These are phyloP conservation scores for Eristalinus aeneus DNA, from an alignment of 2,888 invertebrate species.

Conservation along the genomic window DNA sequence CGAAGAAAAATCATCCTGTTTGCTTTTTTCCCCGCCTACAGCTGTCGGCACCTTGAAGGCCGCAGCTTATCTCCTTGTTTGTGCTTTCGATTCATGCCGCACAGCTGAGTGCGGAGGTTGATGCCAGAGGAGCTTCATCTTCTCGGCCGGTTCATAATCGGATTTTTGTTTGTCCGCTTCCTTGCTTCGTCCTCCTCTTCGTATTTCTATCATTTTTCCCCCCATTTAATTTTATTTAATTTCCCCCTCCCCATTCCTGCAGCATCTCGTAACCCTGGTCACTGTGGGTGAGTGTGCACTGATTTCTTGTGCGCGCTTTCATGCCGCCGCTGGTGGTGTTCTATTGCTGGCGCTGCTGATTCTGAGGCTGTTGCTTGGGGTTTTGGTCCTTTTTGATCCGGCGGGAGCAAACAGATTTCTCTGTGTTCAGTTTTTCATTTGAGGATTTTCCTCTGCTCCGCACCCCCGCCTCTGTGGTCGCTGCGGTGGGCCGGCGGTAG, in stretches of 20 bases:
- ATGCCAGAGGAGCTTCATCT: constrained; percentile 25
- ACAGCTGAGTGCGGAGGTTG: not conserved
- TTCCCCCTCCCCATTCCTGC: not conserved
- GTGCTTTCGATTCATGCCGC: constrained; percentile 51
- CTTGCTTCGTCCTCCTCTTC: not conserved
- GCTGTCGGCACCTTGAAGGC: constrained; percentile 14
- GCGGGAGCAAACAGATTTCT: constrained; percentile 58
- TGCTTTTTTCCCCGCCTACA: constrained; percentile 2
- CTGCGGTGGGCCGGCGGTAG: not conserved
- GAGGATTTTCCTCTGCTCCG: constrained; percentile 1
- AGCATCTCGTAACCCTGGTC: not conserved
- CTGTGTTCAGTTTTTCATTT: constrained; percentile 63
- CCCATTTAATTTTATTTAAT: constrained; percentile 61
- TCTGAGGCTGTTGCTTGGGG: constrained; percentile 24
- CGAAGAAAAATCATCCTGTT: constrained; percentile 23
- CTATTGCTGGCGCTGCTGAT: not conserved
- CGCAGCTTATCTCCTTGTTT: constrained; percentile 60
- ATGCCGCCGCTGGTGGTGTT: not conserved
- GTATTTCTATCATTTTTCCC: constrained; percentile 31
- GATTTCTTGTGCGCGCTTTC: constrained; percentile 6
- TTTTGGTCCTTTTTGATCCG: constrained; percentile 55
- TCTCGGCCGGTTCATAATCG: constrained; percentile 55
- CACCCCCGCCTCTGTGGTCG: constrained; percentile 14
- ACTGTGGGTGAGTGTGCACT: not conserved
- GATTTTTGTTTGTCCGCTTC: constrained; percentile 36